Percentiles rank a stretch among this genome's conserved stretches.
phyloP scores from a whole-genome alignment of 2,797 vertebrate genomes.

The Manis pentadactyla region DNA sequence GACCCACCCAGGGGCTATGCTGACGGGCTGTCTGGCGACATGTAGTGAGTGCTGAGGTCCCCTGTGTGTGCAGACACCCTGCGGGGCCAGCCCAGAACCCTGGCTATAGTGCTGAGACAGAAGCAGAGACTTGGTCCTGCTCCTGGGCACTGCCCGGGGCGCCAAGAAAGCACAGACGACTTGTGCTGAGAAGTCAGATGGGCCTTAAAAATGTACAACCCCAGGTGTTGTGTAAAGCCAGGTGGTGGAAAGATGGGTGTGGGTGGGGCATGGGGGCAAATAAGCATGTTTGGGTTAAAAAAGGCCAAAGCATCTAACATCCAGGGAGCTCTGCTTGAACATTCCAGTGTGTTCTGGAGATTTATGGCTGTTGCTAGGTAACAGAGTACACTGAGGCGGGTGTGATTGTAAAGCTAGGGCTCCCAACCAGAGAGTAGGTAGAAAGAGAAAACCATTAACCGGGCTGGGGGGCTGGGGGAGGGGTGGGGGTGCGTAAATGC shows the following conservation, averaged over 20 bases:
- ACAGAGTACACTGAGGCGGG: conserved; percentile 79
- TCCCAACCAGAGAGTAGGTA: background rate
- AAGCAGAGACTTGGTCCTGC: accelerated
- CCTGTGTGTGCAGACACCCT: background rate
- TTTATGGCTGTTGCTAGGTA: conserved; percentile 86
- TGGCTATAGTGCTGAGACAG: background rate
- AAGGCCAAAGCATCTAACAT: background rate
- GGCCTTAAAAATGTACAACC: background rate
- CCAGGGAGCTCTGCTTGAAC: background rate
- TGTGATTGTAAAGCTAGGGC: conserved; percentile 61
- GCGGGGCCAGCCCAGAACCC: accelerated
- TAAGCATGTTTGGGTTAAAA: background rate
- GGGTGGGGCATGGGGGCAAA: background rate
- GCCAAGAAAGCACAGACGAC: background rate
- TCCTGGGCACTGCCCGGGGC: background rate
- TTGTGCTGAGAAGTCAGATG: accelerated
- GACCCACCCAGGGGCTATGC: background rate
- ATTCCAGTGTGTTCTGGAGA: conserved; percentile 62
- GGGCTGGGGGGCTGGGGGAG: background rate
- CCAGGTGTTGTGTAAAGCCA: background rate
- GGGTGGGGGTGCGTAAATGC: background rate
- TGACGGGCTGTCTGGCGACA: too few species aligned
- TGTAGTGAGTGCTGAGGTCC: background rate
- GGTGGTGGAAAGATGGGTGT: background rate
- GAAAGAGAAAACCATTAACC: background rate